Base-by-base conservation (phyloP, 2,888 invertebrate species). In the Erebia ligea region DNA sequence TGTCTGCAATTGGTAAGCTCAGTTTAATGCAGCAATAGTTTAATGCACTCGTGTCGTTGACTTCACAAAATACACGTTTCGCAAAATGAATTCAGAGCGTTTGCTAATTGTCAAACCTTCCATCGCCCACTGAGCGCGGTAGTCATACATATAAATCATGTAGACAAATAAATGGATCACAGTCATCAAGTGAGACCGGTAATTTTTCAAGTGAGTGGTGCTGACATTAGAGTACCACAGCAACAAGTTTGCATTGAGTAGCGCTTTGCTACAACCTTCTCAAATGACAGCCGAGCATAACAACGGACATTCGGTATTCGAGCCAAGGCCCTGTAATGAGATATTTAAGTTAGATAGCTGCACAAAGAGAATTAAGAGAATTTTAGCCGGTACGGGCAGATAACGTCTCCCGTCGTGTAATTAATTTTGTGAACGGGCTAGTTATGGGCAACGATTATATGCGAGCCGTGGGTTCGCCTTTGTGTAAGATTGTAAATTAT, bases 251-350 rank as follows among this genome's bases (percentile, higher is more conserved):
- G 85, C 92, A 92, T 92, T 92, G 91, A 92, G 82, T 81, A 80
- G 78, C 84, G 85, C 84, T 83, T 84, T 80, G 82, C 84, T 84
- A 85, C 88, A 92, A 90, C 92, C 92, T 92, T 92, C 92, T 92
- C 86, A 84, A 88, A 90, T 91, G 91, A 92, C 92, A 92, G 91
- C 86, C 80, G 82, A 82, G 86, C 82, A 88, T 86, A 92, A 91
- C 89, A 89, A 90, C 92, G 85, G 87, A 88, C 90, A 87, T 86
- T 83, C 84, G 90, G 91, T 90, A 92, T 92, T 91, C 88, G 78
- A 92, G 91, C 91, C 92, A 92, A 92, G 92, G 92, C 90, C 86
- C 86, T 84, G 90, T 88, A 91, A 91, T 88, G 83, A 91, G 91
- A 92, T 91, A 91, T 88, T 87, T 86, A 82, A 80, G 82, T 86